Conservation (phyloP, 2,888 invertebrate genomes). For the Holacanthella duospinosa region DNA sequence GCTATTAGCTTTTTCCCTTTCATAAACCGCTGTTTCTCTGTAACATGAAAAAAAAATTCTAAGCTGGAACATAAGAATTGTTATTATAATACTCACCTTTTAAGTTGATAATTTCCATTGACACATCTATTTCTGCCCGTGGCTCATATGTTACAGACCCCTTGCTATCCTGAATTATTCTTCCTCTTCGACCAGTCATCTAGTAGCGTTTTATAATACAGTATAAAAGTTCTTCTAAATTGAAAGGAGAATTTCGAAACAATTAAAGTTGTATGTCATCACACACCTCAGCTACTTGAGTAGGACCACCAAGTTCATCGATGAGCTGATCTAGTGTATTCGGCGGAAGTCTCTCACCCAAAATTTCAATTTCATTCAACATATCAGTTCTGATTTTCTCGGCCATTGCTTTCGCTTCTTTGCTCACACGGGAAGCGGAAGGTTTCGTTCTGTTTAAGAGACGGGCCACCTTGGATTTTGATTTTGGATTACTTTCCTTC, state of each 20-base stretch:
- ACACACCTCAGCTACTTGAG: slow-evolving; percentile 83
- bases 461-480: no score
- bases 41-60: not conserved
- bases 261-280: no score
- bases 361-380: slow-evolving; percentile 66
- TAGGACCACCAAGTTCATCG: slow-evolving; percentile 93
- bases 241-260: not conserved
- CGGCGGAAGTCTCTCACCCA: slow-evolving; percentile 81
- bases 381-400: slow-evolving; percentile 88
- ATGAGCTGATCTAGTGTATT: slow-evolving; percentile 97
- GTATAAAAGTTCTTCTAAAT: not conserved
- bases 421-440: no score
- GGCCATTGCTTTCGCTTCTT: slow-evolving; percentile 59
- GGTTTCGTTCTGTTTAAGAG: no score
- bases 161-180: slow-evolving; percentile 84
- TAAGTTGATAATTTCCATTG: slow-evolving; percentile 91
- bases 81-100: no score
- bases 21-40: slow-evolving; percentile 70
- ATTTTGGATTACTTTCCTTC: no score
- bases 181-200: slow-evolving; percentile 96
- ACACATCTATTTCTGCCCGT: slow-evolving; percentile 86
- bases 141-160: slow-evolving; percentile 90
- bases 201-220: no score
- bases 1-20: slow-evolving; percentile 96
- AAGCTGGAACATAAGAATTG: no score